Conservation (phyloP, 2,888 invertebrate species). For the Caenorhabditis angaria region DNA sequence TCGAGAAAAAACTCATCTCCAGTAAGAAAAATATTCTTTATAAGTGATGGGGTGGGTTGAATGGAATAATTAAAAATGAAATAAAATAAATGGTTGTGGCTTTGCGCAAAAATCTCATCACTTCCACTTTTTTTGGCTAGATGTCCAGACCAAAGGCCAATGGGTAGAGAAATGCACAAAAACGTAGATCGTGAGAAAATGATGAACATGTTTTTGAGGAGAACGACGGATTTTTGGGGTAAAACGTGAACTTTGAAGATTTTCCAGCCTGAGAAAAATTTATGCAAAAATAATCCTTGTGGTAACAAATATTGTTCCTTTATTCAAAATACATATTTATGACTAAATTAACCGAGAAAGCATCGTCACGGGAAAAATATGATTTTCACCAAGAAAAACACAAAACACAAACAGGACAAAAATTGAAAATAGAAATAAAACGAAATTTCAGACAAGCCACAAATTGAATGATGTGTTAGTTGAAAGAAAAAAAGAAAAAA, state of each 20-base stretch:
- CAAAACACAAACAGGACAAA: no score
- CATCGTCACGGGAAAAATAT: no score
- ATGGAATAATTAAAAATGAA: background rate
- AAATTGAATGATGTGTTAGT: background rate
- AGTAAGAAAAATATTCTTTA: no score
- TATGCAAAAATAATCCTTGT: no score
- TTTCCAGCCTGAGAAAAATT: no score
- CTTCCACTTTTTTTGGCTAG: constrained; percentile 1
- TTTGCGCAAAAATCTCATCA: background rate
- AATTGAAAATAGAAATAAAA: background rate
- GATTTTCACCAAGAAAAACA: no score
- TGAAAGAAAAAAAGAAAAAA: background rate
- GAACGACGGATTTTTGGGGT: no score
- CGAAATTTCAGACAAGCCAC: background rate
- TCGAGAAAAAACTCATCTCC: no score
- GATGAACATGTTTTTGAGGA: background rate
- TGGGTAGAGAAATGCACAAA: background rate
- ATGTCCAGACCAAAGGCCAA: background rate
- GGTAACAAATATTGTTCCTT: no score
- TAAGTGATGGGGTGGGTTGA: background rate
- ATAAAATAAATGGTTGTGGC: background rate
- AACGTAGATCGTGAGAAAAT: background rate
- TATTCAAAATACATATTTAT: no score
- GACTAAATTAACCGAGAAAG: no score
- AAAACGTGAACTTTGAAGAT: no score